Evolutionary conservation across 2,797 vertebrate species (phyloP).

Genomic region (Takifugu ocellatus): DNA sequence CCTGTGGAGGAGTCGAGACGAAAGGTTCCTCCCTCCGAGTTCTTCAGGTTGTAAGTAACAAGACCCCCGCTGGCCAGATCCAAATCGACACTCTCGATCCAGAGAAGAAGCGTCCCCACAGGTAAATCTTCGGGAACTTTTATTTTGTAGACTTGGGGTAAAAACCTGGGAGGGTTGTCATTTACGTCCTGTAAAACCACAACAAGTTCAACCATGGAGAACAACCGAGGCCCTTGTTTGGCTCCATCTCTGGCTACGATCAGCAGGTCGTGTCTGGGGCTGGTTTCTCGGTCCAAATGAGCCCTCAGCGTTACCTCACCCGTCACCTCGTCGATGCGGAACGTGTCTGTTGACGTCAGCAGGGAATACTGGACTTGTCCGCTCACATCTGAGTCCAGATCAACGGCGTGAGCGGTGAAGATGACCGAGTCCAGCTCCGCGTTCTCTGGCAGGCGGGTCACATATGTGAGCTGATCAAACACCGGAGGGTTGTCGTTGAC

Average conservation of each 20-base stretch:
- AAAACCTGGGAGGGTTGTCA: slow-evolving; percentile 89
- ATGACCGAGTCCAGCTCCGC: slow-evolving; percentile 77
- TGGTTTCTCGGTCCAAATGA: slow-evolving; percentile 84
- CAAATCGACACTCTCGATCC: slow-evolving; percentile 88
- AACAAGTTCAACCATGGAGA: slow-evolving; percentile 78
- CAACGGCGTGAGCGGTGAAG: slow-evolving; percentile 79
- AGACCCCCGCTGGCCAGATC: slow-evolving; percentile 83
- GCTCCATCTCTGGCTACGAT: slow-evolving; percentile 89
- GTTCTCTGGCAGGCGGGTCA: slow-evolving; percentile 82
- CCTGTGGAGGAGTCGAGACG: slow-evolving; percentile 82
- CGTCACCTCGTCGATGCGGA: slow-evolving; percentile 82
- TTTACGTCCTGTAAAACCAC: slow-evolving; percentile 88
- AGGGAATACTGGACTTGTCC: slow-evolving; percentile 82
- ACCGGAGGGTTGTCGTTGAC: slow-evolving; percentile 89
- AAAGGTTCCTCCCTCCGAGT: slow-evolving; percentile 81
- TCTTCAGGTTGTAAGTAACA: slow-evolving; percentile 85
- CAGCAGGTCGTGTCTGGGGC: slow-evolving; percentile 79
- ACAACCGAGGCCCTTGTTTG: slow-evolving; percentile 76
- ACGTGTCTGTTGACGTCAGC: slow-evolving; percentile 81
- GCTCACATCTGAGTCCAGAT: slow-evolving; percentile 81
- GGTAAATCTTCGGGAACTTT: slow-evolving; percentile 91
- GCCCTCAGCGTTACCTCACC: slow-evolving; percentile 83
- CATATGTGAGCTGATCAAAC: slow-evolving; percentile 84
- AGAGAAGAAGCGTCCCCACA: slow-evolving; percentile 81
- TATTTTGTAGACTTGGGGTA: slow-evolving; percentile 79